A percentile compares a stretch with the other conserved stretches of the same genome.
Evolutionary conservation across 30 jellyfish, hydroid and myxozoan species (phyloP).

Genomic region (Aurelia aurita complex sp. Pacific): DNA sequence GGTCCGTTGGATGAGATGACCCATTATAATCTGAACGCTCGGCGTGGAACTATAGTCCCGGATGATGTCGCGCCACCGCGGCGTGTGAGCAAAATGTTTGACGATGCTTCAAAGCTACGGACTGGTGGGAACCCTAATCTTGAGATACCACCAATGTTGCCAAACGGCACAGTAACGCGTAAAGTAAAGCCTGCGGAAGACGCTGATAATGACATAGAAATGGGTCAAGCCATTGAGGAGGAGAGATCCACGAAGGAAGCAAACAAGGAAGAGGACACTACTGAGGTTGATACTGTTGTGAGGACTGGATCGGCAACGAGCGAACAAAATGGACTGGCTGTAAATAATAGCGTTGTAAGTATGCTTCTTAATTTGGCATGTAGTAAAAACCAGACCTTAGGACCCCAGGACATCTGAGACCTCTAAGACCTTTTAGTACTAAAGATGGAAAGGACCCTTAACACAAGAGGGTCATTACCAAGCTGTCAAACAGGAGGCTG

Average conservation of each 20-base stretch:
- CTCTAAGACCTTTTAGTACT: no score
- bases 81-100: slow-evolving; percentile 46
- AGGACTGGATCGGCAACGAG: slow-evolving; percentile 23
- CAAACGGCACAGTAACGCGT: slow-evolving; percentile 59
- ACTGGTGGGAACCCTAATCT: not conserved
- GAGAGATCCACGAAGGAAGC: slow-evolving; percentile 4
- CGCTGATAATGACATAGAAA: slow-evolving; percentile 26
- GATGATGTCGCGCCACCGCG: slow-evolving; percentile 62
- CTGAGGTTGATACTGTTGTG: slow-evolving; percentile 51
- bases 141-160: slow-evolving; percentile 51
- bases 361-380: not conserved
- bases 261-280: slow-evolving; percentile 33
- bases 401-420: no score
- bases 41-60: slow-evolving; percentile 92
- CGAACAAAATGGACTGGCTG: slow-evolving; percentile 1
- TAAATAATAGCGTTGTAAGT: slow-evolving; percentile 56
- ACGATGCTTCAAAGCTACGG: slow-evolving; percentile 49
- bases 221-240: slow-evolving; percentile 14
- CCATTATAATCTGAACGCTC: slow-evolving; percentile 48
- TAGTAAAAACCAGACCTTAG: no score
- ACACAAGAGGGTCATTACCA: no score
- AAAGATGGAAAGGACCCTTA: no score
- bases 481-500: no score
- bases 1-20: slow-evolving; percentile 79
- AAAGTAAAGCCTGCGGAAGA: slow-evolving; percentile 33